Conservation (phyloP, 2,888 invertebrate genomes). For the Nowickia ferox region DNA sequence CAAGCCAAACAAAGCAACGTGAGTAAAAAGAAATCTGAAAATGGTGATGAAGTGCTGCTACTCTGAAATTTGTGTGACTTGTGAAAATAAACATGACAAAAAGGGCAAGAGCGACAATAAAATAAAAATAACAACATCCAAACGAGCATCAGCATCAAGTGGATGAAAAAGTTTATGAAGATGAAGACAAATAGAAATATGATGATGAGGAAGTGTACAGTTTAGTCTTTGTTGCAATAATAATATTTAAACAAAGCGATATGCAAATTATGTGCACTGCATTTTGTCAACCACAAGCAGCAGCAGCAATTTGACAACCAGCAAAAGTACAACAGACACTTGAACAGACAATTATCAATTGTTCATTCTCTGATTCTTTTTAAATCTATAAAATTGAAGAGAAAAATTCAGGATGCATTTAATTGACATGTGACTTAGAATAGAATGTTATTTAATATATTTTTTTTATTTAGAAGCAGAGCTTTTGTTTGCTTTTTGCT, state of each 20-base stretch:
- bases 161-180: neutral
- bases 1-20: neutral
- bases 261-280: conserved; percentile 5
- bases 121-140: neutral
- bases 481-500: no score
- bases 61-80: neutral
- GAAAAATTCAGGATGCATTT: neutral
- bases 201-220: neutral
- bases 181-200: neutral
- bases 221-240: conserved; percentile 25
- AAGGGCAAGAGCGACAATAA: neutral
- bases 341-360: neutral
- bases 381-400: neutral
- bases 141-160: neutral
- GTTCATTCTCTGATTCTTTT: neutral
- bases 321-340: conserved; percentile 1
- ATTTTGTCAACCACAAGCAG: neutral
- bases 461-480: no score
- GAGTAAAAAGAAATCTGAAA: neutral
- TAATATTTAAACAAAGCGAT: conserved; percentile 10
- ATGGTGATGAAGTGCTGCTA: neutral
- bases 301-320: neutral
- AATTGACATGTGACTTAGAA: neutral
- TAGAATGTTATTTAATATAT: neutral
- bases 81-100: neutral